Percentiles rank a stretch among this genome's conserved stretches.
phyloP scores from a whole-genome alignment of 30 jellyfish, hydroid and myxozoan species.

The Aurelia aurita complex sp. Pacific region DNA sequence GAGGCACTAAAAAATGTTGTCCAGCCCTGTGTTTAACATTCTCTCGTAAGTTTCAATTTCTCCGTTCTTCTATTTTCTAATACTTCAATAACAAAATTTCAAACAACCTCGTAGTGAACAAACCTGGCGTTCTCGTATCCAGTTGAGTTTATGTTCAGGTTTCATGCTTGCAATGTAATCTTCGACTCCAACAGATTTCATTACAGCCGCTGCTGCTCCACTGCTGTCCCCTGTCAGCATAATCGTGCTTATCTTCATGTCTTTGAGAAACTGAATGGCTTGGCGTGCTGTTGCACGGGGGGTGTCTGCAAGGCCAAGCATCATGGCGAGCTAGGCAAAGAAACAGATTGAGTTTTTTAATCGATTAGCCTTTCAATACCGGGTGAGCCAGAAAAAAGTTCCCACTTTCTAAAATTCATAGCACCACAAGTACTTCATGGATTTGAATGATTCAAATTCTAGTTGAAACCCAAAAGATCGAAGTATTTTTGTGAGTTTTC shows the following conservation, averaged over 20 bases:
- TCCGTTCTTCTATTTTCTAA: no score
- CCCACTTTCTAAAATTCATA: no score
- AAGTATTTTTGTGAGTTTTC: no score
- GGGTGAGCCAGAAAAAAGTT: no score
- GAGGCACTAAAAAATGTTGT: no score
- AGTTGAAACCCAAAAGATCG: no score
- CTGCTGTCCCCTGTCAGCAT: slow-evolving; percentile 92
- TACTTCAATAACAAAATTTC: no score
- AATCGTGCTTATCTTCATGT: slow-evolving; percentile 31
- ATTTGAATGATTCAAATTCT: no score
- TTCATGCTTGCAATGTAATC: slow-evolving; percentile 65
- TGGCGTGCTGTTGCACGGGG: slow-evolving; percentile 77
- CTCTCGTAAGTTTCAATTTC: no score
- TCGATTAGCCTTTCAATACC: no score
- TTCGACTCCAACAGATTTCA: slow-evolving; percentile 60
- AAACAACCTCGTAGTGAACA: background rate
- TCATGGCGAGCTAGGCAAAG: slow-evolving; percentile 63
- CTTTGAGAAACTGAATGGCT: slow-evolving; percentile 49
- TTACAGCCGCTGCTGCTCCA: slow-evolving; percentile 91
- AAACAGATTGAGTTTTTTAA: background rate
- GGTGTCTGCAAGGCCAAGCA: slow-evolving; percentile 88
- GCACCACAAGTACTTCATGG: no score
- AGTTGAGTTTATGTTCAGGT: slow-evolving; percentile 81
- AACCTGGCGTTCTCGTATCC: slow-evolving; percentile 84
- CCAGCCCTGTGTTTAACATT: no score